Conservation (phyloP, 2,797 vertebrate genomes). For the Microchirus variegatus region DNA sequence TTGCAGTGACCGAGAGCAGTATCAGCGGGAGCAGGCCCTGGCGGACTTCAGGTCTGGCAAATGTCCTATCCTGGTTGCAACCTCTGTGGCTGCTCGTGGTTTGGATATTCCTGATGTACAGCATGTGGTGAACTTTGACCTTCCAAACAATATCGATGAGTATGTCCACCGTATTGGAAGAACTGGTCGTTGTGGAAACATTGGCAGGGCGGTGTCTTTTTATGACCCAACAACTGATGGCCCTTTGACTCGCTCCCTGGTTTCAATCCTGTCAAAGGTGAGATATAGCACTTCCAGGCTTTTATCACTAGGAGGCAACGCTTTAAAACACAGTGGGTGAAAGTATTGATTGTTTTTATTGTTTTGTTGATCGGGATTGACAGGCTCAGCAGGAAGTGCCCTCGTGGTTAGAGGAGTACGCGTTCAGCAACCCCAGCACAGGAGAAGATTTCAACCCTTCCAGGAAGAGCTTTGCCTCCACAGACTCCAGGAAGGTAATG, state of each 20-base stretch:
- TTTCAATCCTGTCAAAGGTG: conserved; percentile 88
- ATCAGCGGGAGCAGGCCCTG: conserved; percentile 89
- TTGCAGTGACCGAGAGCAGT: conserved; percentile 90
- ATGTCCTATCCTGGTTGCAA: conserved; percentile 91
- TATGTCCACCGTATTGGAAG: conserved; percentile 96
- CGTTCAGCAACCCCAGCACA: conserved; percentile 69
- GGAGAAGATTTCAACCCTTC: conserved; percentile 54
- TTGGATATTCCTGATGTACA: conserved; percentile 95
- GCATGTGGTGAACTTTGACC: conserved; percentile 94
- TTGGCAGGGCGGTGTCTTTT: conserved; percentile 89
- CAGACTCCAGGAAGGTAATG: conserved; percentile 84
- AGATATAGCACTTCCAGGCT: not conserved
- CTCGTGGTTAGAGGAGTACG: conserved; percentile 88
- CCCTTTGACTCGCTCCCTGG: conserved; percentile 80
- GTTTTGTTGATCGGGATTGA: not conserved
- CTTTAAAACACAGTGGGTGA: not conserved
- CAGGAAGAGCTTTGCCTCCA: conserved; percentile 71
- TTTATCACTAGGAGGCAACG: not conserved
- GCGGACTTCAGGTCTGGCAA: conserved; percentile 88
- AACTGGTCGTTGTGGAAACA: conserved; percentile 95
- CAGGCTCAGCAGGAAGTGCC: conserved; percentile 95
- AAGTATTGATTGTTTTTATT: too few species aligned
- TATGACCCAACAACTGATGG: conserved; percentile 77
- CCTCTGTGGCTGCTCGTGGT: conserved; percentile 93
- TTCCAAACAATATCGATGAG: conserved; percentile 89